Conservation (phyloP, 1,140 invertebrate genomes). For the Telenomus remus region DNA sequence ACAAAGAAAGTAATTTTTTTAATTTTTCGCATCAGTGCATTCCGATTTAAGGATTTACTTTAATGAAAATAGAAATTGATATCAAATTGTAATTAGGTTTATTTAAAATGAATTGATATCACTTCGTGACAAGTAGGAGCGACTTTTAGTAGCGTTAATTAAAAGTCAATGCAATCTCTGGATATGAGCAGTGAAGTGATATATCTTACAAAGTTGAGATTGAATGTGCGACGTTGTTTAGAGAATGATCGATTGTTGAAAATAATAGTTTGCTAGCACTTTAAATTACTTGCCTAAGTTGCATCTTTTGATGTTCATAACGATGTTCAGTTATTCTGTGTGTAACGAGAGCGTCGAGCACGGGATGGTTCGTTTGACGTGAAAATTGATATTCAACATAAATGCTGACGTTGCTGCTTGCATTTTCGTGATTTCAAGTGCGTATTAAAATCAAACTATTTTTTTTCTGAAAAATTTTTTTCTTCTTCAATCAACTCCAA, state of each 20-base stretch:
- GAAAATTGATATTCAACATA: constrained; percentile 59
- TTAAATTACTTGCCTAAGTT: constrained; percentile 59
- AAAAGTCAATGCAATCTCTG: no score
- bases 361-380: constrained; percentile 58
- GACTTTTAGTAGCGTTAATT: no score
- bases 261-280: constrained; percentile 55
- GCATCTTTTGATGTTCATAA: constrained; percentile 61
- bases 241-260: constrained; percentile 49
- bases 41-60: no score
- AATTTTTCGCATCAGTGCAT: no score
- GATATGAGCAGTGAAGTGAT: background rate
- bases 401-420: constrained; percentile 54
- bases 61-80: no score
- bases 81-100: no score
- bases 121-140: no score
- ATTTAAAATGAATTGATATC: no score
- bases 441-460: constrained; percentile 38
- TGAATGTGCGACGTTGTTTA: constrained; percentile 36
- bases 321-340: constrained; percentile 55
- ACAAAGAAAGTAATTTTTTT: no score
- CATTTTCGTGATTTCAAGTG: constrained; percentile 49
- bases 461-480: background rate
- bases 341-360: constrained; percentile 56
- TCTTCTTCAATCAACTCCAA: background rate
- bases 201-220: constrained; percentile 20